Evolutionary conservation across 1,140 invertebrate genomes (phyloP).

Genomic region (Brachystomella parvula): DNA sequence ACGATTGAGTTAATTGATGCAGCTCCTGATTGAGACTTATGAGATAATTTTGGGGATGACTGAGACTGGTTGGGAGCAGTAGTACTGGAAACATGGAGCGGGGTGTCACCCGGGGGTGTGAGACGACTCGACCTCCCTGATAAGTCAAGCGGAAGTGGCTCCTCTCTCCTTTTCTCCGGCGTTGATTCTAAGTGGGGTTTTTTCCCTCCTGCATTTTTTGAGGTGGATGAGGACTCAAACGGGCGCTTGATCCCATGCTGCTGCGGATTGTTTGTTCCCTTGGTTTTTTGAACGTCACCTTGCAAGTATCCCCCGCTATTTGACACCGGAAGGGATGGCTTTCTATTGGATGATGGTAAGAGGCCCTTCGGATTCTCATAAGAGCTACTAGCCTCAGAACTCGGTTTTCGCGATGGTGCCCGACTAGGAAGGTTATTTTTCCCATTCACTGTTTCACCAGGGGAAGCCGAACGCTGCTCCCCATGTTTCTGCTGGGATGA

Average conservation of each 20-base stretch:
- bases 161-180: conserved; percentile 1
- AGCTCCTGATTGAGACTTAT: conserved; percentile 21
- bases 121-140: conserved; percentile 33
- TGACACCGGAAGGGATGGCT: neutral
- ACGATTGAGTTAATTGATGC: conserved; percentile 6
- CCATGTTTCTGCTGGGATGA: neutral
- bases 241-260: neutral
- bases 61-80: neutral
- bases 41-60: neutral
- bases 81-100: neutral
- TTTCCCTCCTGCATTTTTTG: neutral
- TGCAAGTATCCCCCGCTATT: neutral
- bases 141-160: conserved; percentile 30
- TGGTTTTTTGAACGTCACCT: neutral
- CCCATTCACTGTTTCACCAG: neutral
- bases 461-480: neutral
- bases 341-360: neutral
- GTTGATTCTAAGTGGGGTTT: neutral
- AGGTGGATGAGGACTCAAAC: conserved; percentile 5
- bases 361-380: conserved; percentile 5
- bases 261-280: neutral
- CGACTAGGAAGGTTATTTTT: neutral
- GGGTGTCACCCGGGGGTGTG: conserved; percentile 9
- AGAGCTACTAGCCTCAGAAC: neutral
- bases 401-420: neutral